phyloP scores from a whole-genome alignment of 2,888 invertebrate species.

The Theodoxus fluviatilis region DNA sequence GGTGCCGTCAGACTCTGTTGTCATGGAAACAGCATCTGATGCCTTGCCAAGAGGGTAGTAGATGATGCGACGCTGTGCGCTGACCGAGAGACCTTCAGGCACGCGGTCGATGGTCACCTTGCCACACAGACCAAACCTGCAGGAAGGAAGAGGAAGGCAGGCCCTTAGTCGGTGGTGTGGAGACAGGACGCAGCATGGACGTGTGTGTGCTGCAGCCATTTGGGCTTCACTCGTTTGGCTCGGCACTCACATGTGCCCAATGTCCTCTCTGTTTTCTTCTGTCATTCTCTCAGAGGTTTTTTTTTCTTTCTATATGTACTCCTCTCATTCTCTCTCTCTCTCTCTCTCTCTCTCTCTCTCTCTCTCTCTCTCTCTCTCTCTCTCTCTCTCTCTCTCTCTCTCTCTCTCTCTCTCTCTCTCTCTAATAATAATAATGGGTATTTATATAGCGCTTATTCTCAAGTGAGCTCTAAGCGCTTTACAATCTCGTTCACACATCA shows the following conservation, averaged over 20 bases:
- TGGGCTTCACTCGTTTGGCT: too few relatives aligned
- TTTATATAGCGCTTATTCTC: background rate
- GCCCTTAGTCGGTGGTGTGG: too few relatives aligned
- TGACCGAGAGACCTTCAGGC: conserved; percentile 51
- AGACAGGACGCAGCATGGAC: too few relatives aligned
- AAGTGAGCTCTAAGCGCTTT: too few relatives aligned
- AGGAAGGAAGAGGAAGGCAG: conserved; percentile 28
- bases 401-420: background rate
- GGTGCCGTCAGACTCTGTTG: conserved; percentile 70
- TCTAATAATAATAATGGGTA: background rate
- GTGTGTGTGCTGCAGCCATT: too few relatives aligned
- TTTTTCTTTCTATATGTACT: conserved; percentile 8
- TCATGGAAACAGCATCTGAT: conserved; percentile 51
- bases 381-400: background rate
- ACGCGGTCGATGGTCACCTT: conserved; percentile 58
- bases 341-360: background rate
- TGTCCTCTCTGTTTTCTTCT: background rate
- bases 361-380: conserved; percentile 5
- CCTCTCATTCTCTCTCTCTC: too few relatives aligned
- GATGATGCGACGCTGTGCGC: conserved; percentile 48
- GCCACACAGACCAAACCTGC: conserved; percentile 75
- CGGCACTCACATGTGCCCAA: too few relatives aligned
- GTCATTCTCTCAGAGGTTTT: background rate
- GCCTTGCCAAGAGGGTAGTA: conserved; percentile 50
- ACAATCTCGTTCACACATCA: too few relatives aligned